Evolutionary conservation across 2,888 invertebrate genomes (phyloP).

Genomic region (Watsonalla cultraria): DNA sequence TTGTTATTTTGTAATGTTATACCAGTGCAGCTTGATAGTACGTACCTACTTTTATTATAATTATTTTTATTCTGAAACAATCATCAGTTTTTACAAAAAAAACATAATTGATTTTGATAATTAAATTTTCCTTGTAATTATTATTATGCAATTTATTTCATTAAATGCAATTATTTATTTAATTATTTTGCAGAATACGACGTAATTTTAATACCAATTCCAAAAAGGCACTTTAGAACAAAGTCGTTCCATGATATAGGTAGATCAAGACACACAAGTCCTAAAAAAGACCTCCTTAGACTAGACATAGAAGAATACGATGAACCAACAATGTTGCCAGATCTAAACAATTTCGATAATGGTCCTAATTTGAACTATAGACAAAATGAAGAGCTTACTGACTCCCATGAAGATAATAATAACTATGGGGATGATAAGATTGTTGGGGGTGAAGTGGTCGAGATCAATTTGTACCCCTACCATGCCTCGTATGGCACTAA

Average conservation of each 20-base stretch:
- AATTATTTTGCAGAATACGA: conserved; percentile 46
- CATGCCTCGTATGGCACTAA: conserved; percentile 64
- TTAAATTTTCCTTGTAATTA: neutral
- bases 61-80: neutral
- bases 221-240: conserved; percentile 16
- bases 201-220: conserved; percentile 52
- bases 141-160: too few species aligned
- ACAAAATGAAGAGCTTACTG: conserved; percentile 6
- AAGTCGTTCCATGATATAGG: conserved; percentile 14
- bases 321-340: conserved; percentile 45
- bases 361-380: conserved; percentile 17
- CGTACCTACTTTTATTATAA: conserved; percentile 4
- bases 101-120: neutral
- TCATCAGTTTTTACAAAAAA: neutral
- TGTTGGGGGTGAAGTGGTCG: conserved; percentile 62
- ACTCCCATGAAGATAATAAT: conserved; percentile 11
- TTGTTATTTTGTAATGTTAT: conserved; percentile 17
- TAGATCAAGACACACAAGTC: conserved; percentile 1
- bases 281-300: conserved; percentile 17
- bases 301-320: conserved; percentile 55
- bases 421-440: conserved; percentile 55
- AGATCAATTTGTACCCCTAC: conserved; percentile 66
- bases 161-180: too few species aligned
- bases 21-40: conserved; percentile 32
- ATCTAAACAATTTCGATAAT: conserved; percentile 53